A percentile compares a stretch with the other conserved stretches of the same genome.
Conservation (phyloP, 2,797 vertebrate genomes). For the Coregonus sp. region DNA sequence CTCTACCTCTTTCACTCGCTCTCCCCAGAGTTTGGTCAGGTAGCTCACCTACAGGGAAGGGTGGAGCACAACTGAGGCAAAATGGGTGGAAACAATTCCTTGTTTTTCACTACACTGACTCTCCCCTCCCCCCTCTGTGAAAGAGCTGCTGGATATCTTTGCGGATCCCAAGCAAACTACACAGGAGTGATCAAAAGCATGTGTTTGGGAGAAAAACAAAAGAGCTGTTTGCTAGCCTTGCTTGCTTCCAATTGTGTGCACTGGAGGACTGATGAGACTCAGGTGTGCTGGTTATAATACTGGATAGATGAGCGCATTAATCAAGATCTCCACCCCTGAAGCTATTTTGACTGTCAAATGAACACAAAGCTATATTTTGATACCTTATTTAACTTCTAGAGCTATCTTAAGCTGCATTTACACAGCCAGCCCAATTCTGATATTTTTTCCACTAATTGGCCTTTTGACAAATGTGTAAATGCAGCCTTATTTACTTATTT, state of each 20-base stretch:
- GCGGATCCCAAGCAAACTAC: conserved; percentile 6
- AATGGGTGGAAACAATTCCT: conserved; percentile 10
- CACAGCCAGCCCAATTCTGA: no score
- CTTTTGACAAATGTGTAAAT: no score
- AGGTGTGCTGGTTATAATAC: conserved; percentile 32
- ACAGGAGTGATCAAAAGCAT: conserved; percentile 37
- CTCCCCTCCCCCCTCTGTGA: conserved; percentile 8
- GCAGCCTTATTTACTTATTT: no score
- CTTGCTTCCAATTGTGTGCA: not conserved
- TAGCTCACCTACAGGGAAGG: not conserved
- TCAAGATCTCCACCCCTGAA: not conserved
- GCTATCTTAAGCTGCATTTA: no score
- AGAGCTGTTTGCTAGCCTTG: not conserved
- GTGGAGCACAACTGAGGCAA: not conserved
- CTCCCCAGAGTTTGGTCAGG: not conserved
- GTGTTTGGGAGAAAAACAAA: conserved; percentile 34
- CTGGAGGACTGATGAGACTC: conserved; percentile 27
- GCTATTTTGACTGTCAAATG: not conserved
- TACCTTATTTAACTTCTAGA: no score
- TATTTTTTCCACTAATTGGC: no score
- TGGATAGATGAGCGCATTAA: not conserved
- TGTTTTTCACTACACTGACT: not conserved
- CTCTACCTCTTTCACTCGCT: conserved; percentile 3
- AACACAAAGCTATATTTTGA: not conserved
- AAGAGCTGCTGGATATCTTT: not conserved